These are phyloP conservation scores for Papio anubis DNA, from an alignment of 2,113 vertebrate genomes.

Conservation along the genomic window DNA sequence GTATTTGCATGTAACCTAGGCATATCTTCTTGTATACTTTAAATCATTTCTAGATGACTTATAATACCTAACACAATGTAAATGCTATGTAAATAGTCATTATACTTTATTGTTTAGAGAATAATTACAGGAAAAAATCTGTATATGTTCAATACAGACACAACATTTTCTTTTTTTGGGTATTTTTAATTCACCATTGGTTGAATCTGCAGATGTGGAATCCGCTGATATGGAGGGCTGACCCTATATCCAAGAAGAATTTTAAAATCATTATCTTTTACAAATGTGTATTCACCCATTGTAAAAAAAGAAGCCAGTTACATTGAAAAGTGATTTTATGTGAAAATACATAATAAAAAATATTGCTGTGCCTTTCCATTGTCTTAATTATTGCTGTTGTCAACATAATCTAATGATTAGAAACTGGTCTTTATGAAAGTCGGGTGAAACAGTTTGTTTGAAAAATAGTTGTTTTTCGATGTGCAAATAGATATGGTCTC, in stretches of 20 bases:
- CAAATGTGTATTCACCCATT: not conserved
- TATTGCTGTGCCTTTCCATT: not conserved
- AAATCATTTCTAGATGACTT: too few species aligned
- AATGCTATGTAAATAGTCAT: too few species aligned
- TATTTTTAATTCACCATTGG: too few species aligned
- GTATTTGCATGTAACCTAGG: too few species aligned
- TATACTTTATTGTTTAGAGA: too few species aligned
- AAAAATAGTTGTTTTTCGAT: not conserved
- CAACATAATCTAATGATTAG: not conserved
- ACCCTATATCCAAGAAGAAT: not conserved
- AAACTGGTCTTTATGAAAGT: slow-evolving; percentile 5
- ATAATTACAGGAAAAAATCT: too few species aligned
- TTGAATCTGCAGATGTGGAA: too few species aligned
- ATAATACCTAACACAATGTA: too few species aligned
- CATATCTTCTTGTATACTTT: too few species aligned
- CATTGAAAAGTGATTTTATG: not conserved
- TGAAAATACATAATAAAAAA: not conserved
- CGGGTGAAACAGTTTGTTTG: not conserved
- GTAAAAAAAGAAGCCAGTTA: not conserved
- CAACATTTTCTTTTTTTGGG: too few species aligned
- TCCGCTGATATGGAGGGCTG: too few species aligned
- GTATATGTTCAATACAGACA: too few species aligned
- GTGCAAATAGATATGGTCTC: not conserved
- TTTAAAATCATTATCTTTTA: not conserved
- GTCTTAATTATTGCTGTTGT: not conserved